A percentile compares a stretch with the other conserved stretches of the same genome.
These are phyloP conservation scores for human DNA, from an alignment of 2,113 vertebrate species.

Conservation along the genomic window DNA sequence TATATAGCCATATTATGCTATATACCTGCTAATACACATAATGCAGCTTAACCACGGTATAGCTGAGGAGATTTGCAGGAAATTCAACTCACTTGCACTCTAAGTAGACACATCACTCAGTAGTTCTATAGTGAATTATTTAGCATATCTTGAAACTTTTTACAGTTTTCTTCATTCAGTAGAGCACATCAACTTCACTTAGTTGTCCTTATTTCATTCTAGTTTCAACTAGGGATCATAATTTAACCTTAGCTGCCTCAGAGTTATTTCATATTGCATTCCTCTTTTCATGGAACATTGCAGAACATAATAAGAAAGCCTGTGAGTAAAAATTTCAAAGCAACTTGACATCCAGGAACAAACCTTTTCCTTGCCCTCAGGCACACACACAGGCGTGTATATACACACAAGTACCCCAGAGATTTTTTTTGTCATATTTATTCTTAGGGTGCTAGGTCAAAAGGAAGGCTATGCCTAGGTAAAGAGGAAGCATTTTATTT, in stretches of 20 bases:
- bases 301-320: not conserved
- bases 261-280: not conserved
- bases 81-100: not conserved
- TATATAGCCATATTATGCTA: not conserved
- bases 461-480: not conserved
- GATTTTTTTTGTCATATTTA: not conserved
- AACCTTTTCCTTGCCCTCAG: not conserved
- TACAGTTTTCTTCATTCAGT: not conserved
- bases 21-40: not conserved
- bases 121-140: not conserved
- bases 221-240: not conserved
- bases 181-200: not conserved
- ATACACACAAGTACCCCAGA: accelerated
- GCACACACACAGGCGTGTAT: not conserved
- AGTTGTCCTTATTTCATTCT: not conserved
- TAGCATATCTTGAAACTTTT: not conserved
- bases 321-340: not conserved
- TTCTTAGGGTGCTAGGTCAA: not conserved
- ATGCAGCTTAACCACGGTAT: not conserved
- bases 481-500: not conserved
- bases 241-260: not conserved
- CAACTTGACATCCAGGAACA: not conserved
- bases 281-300: not conserved
- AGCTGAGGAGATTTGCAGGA: not conserved
- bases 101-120: not conserved